Evolutionary conservation across 2,797 vertebrate genomes (phyloP).

Genomic region (Xiphorhynchus erythropygius): DNA sequence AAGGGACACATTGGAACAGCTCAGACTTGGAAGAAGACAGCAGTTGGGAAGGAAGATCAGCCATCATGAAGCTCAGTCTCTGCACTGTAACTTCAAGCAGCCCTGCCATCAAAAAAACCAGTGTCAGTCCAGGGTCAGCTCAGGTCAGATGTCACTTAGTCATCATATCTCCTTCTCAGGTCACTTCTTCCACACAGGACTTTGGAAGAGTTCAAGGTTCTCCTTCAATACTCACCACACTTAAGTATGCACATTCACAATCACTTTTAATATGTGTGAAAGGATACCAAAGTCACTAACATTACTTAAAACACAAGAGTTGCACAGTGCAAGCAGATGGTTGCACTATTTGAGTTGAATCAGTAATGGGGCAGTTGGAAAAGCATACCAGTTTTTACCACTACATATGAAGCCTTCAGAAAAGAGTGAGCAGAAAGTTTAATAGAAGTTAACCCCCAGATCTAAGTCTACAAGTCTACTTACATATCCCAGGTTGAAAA

Average conservation of each 20-base stretch:
- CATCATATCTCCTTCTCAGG: neutral
- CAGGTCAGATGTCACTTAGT: neutral
- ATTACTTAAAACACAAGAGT: neutral
- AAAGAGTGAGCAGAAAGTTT: neutral
- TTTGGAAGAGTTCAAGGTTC: neutral
- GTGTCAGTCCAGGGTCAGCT: neutral
- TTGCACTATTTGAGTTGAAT: neutral
- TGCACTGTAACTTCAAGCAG: neutral
- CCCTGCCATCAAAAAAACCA: slow-evolving; percentile 1
- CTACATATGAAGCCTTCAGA: neutral
- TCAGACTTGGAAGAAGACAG: slow-evolving; percentile 10
- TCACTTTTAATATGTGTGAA: neutral
- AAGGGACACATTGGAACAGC: neutral
- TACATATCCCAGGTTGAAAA: neutral
- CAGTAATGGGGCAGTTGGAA: neutral
- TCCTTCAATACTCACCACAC: neutral
- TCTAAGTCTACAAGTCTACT: neutral
- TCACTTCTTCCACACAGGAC: neutral
- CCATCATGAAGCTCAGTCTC: neutral
- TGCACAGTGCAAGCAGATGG: neutral
- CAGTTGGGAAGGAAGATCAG: neutral
- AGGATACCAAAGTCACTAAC: neutral
- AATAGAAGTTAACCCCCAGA: neutral
- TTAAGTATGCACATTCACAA: neutral
- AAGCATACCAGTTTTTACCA: neutral